These are phyloP conservation scores for Eristalinus sepulchralis DNA, from an alignment of 2,888 invertebrate genomes.

Conservation along the genomic window DNA sequence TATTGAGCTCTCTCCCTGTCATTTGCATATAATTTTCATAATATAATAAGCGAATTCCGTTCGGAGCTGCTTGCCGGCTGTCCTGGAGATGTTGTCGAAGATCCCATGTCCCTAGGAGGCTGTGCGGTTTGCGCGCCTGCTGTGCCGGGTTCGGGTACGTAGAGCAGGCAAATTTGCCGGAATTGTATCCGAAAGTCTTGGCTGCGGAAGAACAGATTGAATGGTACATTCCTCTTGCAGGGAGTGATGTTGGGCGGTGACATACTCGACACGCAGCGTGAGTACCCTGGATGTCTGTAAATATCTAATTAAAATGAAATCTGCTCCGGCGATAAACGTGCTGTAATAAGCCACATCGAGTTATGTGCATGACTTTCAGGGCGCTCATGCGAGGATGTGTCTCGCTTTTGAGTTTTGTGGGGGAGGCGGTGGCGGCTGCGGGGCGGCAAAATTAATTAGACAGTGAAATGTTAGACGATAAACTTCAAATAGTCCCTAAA, in stretches of 20 bases:
- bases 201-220: constrained; percentile 14
- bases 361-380: constrained; percentile 22
- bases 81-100: background rate
- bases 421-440: background rate
- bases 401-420: background rate
- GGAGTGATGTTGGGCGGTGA: background rate
- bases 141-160: constrained; percentile 2
- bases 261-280: background rate
- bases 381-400: background rate
- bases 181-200: constrained; percentile 22
- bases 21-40: constrained; percentile 64
- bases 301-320: constrained; percentile 49
- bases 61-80: background rate
- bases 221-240: constrained; percentile 14
- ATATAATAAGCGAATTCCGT: constrained; percentile 43
- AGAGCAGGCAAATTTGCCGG: constrained; percentile 18
- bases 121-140: background rate
- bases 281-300: background rate
- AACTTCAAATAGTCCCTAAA: constrained; percentile 36
- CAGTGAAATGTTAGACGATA: background rate
- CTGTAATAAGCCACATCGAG: constrained; percentile 34
- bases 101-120: background rate
- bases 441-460: constrained; percentile 23
- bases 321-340: constrained; percentile 30
- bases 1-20: constrained; percentile 52